Conservation (phyloP, 53 echinoderm and acorn worm species). For the Hippasteria phrygiana region DNA sequence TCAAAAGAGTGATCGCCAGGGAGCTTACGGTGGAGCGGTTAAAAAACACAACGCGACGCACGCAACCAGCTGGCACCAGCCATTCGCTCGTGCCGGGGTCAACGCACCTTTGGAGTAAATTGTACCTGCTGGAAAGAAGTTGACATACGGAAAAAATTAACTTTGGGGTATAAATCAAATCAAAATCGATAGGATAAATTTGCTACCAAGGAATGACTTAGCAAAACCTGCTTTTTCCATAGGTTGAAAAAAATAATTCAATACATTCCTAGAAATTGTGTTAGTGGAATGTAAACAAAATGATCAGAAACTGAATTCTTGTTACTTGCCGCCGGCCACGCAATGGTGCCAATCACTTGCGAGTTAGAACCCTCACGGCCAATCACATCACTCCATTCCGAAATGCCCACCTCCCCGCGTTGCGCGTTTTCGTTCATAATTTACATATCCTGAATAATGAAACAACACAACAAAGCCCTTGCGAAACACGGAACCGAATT, state of each 20-base stretch:
- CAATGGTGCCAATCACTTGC: not conserved
- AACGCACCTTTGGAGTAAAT: slow-evolving; percentile 24
- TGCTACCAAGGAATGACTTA: not conserved
- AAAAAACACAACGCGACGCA: not conserved
- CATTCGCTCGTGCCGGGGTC: slow-evolving; percentile 5
- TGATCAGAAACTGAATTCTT: slow-evolving; percentile 71
- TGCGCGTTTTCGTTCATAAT: not conserved
- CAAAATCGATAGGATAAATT: not conserved
- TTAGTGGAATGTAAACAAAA: slow-evolving; percentile 68
- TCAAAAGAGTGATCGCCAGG: not conserved
- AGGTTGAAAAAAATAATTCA: not conserved
- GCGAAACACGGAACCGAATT: slow-evolving; percentile 77
- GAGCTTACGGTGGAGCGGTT: not conserved
- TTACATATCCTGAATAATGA: slow-evolving; percentile 22
- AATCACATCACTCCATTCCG: slow-evolving; percentile 7
- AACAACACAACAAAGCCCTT: slow-evolving; percentile 84
- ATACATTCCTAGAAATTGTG: not conserved
- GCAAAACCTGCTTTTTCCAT: not conserved
- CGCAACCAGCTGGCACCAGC: too few relatives aligned
- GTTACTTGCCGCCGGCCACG: slow-evolving; percentile 25
- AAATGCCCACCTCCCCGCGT: slow-evolving; percentile 31
- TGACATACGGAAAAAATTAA: not conserved
- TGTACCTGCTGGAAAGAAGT: not conserved
- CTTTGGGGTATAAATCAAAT: not conserved
- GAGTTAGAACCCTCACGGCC: not conserved